Percentiles rank a stretch among this genome's conserved stretches.
phyloP scores from a whole-genome alignment of 2,888 invertebrate species.

The Ectemnius continuus region DNA sequence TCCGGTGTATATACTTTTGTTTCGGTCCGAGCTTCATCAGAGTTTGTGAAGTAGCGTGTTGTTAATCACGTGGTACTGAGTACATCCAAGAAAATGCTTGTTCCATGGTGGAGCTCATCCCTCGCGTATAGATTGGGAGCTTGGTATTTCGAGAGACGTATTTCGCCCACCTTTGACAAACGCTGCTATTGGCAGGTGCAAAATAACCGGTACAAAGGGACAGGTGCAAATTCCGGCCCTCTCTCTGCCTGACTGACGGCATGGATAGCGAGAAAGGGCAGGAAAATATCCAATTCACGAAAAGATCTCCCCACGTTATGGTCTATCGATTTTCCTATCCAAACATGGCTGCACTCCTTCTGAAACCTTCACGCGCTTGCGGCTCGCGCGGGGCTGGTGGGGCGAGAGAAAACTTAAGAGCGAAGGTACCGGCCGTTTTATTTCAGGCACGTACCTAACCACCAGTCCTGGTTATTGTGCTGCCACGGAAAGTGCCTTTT shows the following conservation, averaged over 20 bases:
- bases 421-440: conserved; percentile 65
- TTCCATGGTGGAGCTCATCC: no score
- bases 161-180: conserved; percentile 32
- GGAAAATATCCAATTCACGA: conserved; percentile 46
- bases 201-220: conserved; percentile 38
- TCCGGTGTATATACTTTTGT: no score
- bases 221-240: conserved; percentile 21
- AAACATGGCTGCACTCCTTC: conserved; percentile 50
- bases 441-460: conserved; percentile 76
- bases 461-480: conserved; percentile 74
- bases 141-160: not conserved
- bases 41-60: no score
- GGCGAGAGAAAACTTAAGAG: conserved; percentile 60
- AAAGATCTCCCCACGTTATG: conserved; percentile 48
- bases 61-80: no score
- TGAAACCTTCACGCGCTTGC: no score
- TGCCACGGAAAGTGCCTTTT: conserved; percentile 74
- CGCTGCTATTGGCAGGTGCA: conserved; percentile 45
- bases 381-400: conserved; percentile 13
- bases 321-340: conserved; percentile 63
- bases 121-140: no score
- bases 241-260: not conserved
- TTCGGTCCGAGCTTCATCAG: no score
- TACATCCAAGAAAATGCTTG: no score
- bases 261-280: conserved; percentile 10